Base-by-base conservation (phyloP, 1,140 invertebrate genomes). In the Aphelinus certus region DNA sequence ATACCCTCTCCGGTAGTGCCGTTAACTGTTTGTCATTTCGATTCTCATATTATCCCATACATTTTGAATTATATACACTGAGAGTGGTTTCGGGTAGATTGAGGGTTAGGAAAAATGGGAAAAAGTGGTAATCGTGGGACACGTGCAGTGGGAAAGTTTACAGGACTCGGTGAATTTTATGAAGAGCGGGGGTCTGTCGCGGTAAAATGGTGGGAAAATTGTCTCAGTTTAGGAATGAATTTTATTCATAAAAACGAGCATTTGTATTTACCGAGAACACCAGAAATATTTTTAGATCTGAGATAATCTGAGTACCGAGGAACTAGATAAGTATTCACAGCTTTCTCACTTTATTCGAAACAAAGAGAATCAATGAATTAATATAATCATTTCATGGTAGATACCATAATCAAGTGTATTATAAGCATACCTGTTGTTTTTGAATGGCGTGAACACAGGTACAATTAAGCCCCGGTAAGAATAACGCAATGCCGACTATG, bases 1-100 rank as follows among this genome's bases (percentile, higher is more conserved):
- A 92, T 89, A n/a, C 94, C 92, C 86, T 96, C 94, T 2, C 94
- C 95, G 51, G 90, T 92, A 2, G 94, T 94, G 47, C 94, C 94
- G 82, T 94, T 94, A 1, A 95, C 94, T 95, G 76, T 51, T 69
- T 55, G 64, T 62, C 67, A 91, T 94, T 26, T 26, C 26, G 26
- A 26, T 26, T 26, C 26, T 26, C 26, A 26, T 26, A 26, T 26
- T 26, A 26, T 26, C 26, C 26, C 26, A 26, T 26, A 26, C 26
- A 26, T 26, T 26, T 26, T 63, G 7, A 7, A 7, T 63, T 63
- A 63, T 48, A 63, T 48, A 63, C 43, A 3, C n/a, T 2, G 10
- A 7, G 47, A 7, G 9, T 26, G 26, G 26, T 26, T 26, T 26
- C 26, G 26, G 26, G 26, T 26, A 26, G 26, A 26, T 26, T 26